These are phyloP conservation scores for Thelaira solivaga DNA, from an alignment of 2,888 invertebrate species.

Conservation along the genomic window DNA sequence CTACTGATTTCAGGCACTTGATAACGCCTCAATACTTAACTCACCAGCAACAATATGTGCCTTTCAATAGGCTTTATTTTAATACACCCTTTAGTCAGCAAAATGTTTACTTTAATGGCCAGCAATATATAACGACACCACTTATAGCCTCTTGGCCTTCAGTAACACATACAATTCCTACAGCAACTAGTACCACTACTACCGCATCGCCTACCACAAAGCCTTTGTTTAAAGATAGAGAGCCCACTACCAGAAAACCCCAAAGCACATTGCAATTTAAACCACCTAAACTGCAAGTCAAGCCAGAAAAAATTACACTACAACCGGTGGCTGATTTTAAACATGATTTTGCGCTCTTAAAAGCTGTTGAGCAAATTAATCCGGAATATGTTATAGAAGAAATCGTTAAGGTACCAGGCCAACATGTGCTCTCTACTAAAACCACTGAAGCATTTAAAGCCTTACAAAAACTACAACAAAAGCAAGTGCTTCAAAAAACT, in stretches of 20 bases:
- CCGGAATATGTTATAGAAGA: slow-evolving; percentile 73
- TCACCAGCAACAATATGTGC: slow-evolving; percentile 40
- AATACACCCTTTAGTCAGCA: slow-evolving; percentile 62
- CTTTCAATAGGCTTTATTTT: slow-evolving; percentile 57
- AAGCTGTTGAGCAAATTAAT: slow-evolving; percentile 72
- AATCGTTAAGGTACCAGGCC: slow-evolving; percentile 71
- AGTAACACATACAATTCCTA: not conserved
- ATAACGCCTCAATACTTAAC: slow-evolving; percentile 45
- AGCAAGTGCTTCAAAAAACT: not conserved
- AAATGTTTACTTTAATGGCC: slow-evolving; percentile 27
- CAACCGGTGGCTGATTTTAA: slow-evolving; percentile 64
- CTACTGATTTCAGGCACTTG: not conserved
- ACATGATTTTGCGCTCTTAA: slow-evolving; percentile 69
- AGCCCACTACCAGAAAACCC: slow-evolving; percentile 67
- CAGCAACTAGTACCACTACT: slow-evolving; percentile 37
- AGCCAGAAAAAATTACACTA: not conserved
- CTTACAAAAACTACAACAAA: not conserved
- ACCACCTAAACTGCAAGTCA: slow-evolving; percentile 65
- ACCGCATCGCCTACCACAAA: slow-evolving; percentile 41
- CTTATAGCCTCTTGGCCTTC: slow-evolving; percentile 27
- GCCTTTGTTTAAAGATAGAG: slow-evolving; percentile 62
- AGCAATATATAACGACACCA: slow-evolving; percentile 40
- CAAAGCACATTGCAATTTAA: slow-evolving; percentile 46
- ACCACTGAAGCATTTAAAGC: slow-evolving; percentile 46
- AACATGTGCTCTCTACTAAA: slow-evolving; percentile 65